These are phyloP conservation scores for Sesia bembeciformis DNA, from an alignment of 2,888 invertebrate species.

Conservation along the genomic window DNA sequence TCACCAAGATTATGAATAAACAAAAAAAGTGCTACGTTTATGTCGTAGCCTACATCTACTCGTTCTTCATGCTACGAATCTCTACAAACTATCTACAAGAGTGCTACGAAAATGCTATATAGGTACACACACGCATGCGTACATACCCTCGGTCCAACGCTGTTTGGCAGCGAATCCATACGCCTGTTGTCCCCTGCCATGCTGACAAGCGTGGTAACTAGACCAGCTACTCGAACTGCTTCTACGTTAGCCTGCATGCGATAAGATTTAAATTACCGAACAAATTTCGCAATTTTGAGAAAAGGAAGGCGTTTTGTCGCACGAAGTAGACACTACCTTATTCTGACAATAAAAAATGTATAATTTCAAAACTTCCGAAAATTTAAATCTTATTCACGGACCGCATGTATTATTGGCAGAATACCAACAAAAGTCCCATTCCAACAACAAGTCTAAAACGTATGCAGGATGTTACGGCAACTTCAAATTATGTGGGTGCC, in stretches of 20 bases:
- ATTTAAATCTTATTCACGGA: slow-evolving; percentile 67
- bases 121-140: neutral
- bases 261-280: slow-evolving; percentile 69
- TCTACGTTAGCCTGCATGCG: slow-evolving; percentile 83
- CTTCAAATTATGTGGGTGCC: slow-evolving; percentile 37
- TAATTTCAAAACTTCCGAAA: slow-evolving; percentile 29
- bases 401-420: slow-evolving; percentile 45
- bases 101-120: neutral
- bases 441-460: slow-evolving; percentile 31
- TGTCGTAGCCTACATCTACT: neutral
- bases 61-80: neutral
- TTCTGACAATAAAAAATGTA: too few relatives aligned
- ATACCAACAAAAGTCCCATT: slow-evolving; percentile 41
- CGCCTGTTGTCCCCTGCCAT: slow-evolving; percentile 80
- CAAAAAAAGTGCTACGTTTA: too few relatives aligned
- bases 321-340: too few relatives aligned
- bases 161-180: slow-evolving; percentile 68
- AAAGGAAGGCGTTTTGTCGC: too few relatives aligned
- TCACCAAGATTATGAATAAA: too few relatives aligned
- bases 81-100: neutral
- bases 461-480: slow-evolving; percentile 32
- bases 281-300: neutral
- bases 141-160: slow-evolving; percentile 70
- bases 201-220: slow-evolving; percentile 88
- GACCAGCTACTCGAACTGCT: slow-evolving; percentile 86